A percentile compares a stretch with the other conserved stretches of the same genome.
phyloP scores from a whole-genome alignment of 2,113 vertebrate species.

The Mobula birostris region DNA sequence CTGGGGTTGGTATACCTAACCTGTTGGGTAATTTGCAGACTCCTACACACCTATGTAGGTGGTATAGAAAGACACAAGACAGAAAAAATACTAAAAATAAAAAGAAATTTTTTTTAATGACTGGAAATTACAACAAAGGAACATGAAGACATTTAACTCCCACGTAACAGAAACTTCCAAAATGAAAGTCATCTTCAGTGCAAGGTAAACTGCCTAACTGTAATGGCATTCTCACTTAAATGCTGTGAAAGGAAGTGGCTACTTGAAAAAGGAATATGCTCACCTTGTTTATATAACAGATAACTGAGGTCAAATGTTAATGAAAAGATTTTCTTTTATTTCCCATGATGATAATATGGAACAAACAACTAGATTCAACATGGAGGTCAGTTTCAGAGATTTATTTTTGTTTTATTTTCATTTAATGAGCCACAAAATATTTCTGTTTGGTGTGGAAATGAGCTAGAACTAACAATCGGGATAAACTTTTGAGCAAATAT shows the following conservation, averaged over 20 bases:
- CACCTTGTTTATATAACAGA: neutral
- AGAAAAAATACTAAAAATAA: too few relatives aligned
- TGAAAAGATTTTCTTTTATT: neutral
- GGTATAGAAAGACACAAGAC: neutral
- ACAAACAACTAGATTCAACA: neutral
- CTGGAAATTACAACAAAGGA: neutral
- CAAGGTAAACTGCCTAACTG: neutral
- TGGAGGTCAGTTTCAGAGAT: neutral
- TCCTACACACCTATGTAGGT: neutral
- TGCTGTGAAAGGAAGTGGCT: neutral
- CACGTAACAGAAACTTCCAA: neutral
- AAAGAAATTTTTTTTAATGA: neutral
- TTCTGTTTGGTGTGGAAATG: neutral
- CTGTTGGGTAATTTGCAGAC: neutral
- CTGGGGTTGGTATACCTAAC: neutral
- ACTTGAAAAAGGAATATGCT: neutral
- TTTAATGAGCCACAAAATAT: neutral
- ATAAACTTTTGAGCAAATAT: neutral
- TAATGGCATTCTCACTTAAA: neutral
- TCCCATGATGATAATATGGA: neutral
- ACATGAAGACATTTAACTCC: neutral
- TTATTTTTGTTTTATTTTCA: neutral
- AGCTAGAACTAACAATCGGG: neutral
- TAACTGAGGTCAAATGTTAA: neutral
- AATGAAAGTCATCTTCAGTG: neutral